Base-by-base conservation (phyloP, 2,113 vertebrate genomes). In the Callospermophilus lateralis region DNA sequence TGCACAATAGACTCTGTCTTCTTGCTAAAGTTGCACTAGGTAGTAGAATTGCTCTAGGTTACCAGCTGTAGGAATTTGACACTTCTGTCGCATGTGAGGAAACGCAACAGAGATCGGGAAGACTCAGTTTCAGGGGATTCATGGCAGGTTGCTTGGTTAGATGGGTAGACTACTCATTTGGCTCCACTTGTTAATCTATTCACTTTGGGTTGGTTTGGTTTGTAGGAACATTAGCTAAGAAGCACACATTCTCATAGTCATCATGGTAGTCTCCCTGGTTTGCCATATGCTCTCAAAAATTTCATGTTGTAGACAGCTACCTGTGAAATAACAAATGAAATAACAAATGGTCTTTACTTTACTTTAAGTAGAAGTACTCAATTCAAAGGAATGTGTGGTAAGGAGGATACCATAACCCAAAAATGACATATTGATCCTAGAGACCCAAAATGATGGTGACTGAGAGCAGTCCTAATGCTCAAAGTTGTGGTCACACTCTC, bases 1-100 rank as follows among this genome's bases (percentile, higher is more conserved):
- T n/a, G 17, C 16, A 20, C 6, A 16, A 42, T 17, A 6, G 39
- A 20, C 16, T 13, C 55, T 51, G 15, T 15, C 13, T 4, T 63
- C 26, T 30, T 37, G 15, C 17, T 39, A 19, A 32, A 39, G 37
- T 20, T 32, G 4, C 30, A 26, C 13, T 39, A 24, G 20, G 0
- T 11, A 17, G 22, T 6, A 26, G 26, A 39, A 39, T 20, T 37
- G 19, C n/a, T 51, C 3, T 34, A 37, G 51, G 17, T 34, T 15
- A 7, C 32, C 77, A 45, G 8, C 55, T 63, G 30, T 28, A 58
- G 28, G 26, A 70, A 37, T 70, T 77, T 15, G 37, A 30, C 4
- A 55, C 10, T 12, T 12, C 34, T 10, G 48, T 4, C 15, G 4
- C 53, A 8, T 2, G 1, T n/a, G 30, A 15, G 48, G 9, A 34